Base-by-base conservation (phyloP, 2,113 vertebrate species). In the Megaceryle maxima region DNA sequence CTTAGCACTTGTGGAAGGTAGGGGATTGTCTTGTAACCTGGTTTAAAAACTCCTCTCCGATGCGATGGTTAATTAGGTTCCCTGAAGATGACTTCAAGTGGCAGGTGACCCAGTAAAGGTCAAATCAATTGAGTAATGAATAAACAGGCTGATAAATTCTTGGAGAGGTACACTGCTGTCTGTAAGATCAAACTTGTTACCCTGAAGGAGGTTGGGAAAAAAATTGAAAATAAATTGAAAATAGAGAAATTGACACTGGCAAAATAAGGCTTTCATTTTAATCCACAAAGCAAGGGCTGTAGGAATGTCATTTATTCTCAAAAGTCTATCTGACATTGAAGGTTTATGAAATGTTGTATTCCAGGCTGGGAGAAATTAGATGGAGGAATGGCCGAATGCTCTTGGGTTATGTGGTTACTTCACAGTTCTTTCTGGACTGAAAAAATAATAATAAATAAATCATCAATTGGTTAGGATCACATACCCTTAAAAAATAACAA, bases 171-270 rank as follows among this genome's bases (percentile, higher is more conserved):
- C 16, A 1, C 14, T 67, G 83, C 60, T 82, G 66, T 86, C 74
- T n/a, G 1, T 18, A 11, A 75, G 76, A 82, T 78, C 56, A 67
- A 43, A 78, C 87, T 60, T 46, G 78, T 87, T 67, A 68, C 44
- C 66, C 81, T 48, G 48, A 59, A 81, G 56, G 86, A 66, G 62
- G 63, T 46, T 28, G 82, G 21, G 50, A 87, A 80, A 90, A 80
- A 90, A 87, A 82, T 46, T n/a, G 48, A 74, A 94, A 93, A 73
- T 72, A 90, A 78, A 91, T 69, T 62, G 79, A 76, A 73, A 87
- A 74, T 2, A 14, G 64, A 81, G 64, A 64, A 55, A 74, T 31
- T 6, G 67, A 35, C n/a, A 6, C 13, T 4, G 25, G n/a, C 24
- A 73, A 83, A 88, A 31, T 8, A 29, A 92, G 22, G 60, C 0